Evolutionary conservation across 2,888 invertebrate species (phyloP), one percentile per base, ranked within the genome.

Genomic region (Seladonia tumulorum): DNA sequence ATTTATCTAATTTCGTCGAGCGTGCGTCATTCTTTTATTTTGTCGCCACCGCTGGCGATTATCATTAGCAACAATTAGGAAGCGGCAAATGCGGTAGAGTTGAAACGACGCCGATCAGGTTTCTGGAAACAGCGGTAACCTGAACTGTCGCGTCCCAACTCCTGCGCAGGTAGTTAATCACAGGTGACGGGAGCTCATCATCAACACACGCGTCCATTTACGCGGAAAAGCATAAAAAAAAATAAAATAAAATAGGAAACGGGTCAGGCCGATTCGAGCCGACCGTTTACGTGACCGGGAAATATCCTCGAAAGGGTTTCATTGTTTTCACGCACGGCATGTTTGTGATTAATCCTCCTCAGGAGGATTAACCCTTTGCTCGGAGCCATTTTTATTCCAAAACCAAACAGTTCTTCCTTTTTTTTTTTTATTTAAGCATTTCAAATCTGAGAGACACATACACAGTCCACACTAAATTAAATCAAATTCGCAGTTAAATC

Each of bases 91-190:
- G 60, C 29, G n/a, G 29, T 7, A 5, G 79, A 79, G 47, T 79
- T 80, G 53, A 35, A 29, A 42, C 77, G 74, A 60, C 25, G 47
- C 73, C 35, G 72, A 82, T 45, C 39, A 77, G 76, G 70, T 82
- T 89, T 89, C 86, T 77, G 25, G 75, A 83, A 88, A 87, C 35
- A 29, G 76, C 57, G 45, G 53, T 12, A 76, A 83, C 71, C 76
- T 82, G 25, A 60, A 25, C 25, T n/a, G 83, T 82, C 85, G 72
- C 72, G 39, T 83, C 18, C 81, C 49, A 0, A 53, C 49, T 2
- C 8, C 8, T 18, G 49, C 8, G 22, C 87, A 86, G 82, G 88
- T 77, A 29, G 22, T 79, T 79, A 77, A 77, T 70, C 76, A 25
- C n/a, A 35, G 25, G 68, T 87, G 79, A 82, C 70, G 76, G 74